Base-by-base conservation (phyloP, 2,113 vertebrate species). In the Leuciscus idus region DNA sequence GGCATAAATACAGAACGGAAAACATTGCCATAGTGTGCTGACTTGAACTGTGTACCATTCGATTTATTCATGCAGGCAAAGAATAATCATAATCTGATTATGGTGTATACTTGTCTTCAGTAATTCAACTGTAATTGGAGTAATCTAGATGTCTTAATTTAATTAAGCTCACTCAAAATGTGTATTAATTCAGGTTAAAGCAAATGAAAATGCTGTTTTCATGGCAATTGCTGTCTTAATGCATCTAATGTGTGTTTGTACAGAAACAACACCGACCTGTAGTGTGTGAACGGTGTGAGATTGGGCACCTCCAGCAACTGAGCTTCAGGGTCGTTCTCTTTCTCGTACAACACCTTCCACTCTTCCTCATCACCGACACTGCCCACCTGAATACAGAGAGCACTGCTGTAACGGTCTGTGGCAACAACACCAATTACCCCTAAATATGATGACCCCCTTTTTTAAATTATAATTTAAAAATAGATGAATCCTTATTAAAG, bases 271-370 rank as follows among this genome's bases (percentile, higher is more conserved):
- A 85, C 94, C 95, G 91, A 99, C 98, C 98, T 97, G 95, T 99
- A 99, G 89, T 96, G 94, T 52, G 97, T 99, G 89, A 98, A 99
- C 0, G 98, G 98, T 0, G 91, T 96, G 89, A 99, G 96, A 93
- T 97, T 93, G 0, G 97, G 97, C 66, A 99, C 95, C 87, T 98
- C 96, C 93, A 99, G 90, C 19, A 88, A 91, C 90, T 98, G 96
- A 87, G 96, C 95, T 6, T 97, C 95, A 0, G 97, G 96, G 62
- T 97, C 95, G 23, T 97, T 98, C 79, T 98, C 96, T 81, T 96
- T 95, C 90, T 98, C 96, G 5, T 92, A 95, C 66, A 99, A 92
- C 62, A 89, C 94, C 75, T 94, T 93, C 98, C 98, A 99, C 2
- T 94, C 95, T 76, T 96, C 95, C 52, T 97, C 97, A 0, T 97